Conservation (phyloP, 2,888 invertebrate genomes). For the Trichopoda pennipes region DNA sequence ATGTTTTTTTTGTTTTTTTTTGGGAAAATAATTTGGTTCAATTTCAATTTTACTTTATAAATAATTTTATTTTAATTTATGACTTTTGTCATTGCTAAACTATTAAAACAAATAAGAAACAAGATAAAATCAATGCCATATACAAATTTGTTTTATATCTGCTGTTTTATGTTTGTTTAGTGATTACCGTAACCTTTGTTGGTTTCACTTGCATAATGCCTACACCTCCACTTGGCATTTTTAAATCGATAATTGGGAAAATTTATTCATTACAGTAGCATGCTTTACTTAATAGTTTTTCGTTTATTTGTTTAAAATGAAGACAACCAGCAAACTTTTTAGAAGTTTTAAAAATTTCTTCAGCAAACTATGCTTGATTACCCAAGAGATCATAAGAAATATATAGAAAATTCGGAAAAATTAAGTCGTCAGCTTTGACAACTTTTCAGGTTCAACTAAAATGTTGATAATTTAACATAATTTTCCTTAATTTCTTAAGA, state of each 20-base stretch:
- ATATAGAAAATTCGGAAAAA: too few relatives aligned
- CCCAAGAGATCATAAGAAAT: too few relatives aligned
- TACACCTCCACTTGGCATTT: slow-evolving; percentile 54
- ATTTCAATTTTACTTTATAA: neutral
- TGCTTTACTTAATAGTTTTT: neutral
- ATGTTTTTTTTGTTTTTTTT: neutral
- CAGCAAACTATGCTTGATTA: too few relatives aligned
- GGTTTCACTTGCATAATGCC: slow-evolving; percentile 42
- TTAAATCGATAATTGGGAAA: slow-evolving; percentile 15
- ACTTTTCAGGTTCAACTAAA: too few relatives aligned
- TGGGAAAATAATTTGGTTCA: slow-evolving; percentile 10
- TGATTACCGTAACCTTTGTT: slow-evolving; percentile 32
- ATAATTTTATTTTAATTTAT: neutral
- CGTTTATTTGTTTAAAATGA: too few relatives aligned
- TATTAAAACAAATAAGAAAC: neutral
- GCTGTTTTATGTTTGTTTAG: neutral
- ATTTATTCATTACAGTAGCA: slow-evolving; percentile 11
- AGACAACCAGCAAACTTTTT: too few relatives aligned
- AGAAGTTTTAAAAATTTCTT: too few relatives aligned
- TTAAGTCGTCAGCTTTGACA: too few relatives aligned
- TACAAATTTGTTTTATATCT: slow-evolving; percentile 3
- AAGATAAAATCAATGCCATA: slow-evolving; percentile 11
- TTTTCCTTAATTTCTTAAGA: too few relatives aligned
- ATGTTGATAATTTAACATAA: too few relatives aligned
- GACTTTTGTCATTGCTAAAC: slow-evolving; percentile 6